Evolutionary conservation across 2,797 vertebrate genomes (phyloP).

Genomic region (Crenuchus spilurus): DNA sequence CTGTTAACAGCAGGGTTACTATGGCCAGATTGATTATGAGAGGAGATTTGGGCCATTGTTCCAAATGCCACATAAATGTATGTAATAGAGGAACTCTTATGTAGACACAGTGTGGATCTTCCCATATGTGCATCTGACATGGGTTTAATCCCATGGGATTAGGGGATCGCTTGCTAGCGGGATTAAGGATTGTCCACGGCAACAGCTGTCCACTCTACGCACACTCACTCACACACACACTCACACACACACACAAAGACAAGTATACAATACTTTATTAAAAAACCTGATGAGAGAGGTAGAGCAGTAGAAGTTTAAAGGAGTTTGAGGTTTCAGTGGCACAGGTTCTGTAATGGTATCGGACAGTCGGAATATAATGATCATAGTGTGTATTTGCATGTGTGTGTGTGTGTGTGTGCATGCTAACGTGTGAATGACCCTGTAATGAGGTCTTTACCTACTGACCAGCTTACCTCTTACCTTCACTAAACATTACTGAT

Average conservation of each 20-base stretch:
- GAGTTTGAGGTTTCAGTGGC: slow-evolving; percentile 30
- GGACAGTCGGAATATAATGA: too few species aligned
- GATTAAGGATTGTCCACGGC: slow-evolving; percentile 55
- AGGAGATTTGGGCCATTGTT: neutral
- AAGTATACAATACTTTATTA: slow-evolving; percentile 52
- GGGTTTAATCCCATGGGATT: slow-evolving; percentile 77
- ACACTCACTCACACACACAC: slow-evolving; percentile 40
- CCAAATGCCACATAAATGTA: neutral
- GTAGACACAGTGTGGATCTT: slow-evolving; percentile 15
- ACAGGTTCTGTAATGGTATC: slow-evolving; percentile 54
- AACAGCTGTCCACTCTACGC: slow-evolving; percentile 58
- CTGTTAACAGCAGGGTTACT: neutral
- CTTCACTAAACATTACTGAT: slow-evolving; percentile 35
- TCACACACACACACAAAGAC: slow-evolving; percentile 36
- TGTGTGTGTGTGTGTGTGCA: slow-evolving; percentile 32
- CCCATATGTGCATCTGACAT: slow-evolving; percentile 59
- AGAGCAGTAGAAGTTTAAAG: slow-evolving; percentile 5
- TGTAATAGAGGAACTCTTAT: slow-evolving; percentile 4
- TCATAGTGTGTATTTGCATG: neutral
- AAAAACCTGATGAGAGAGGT: neutral
- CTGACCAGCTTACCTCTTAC: slow-evolving; percentile 43
- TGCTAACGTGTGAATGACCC: slow-evolving; percentile 1
- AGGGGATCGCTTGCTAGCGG: slow-evolving; percentile 68
- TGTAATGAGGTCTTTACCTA: slow-evolving; percentile 66
- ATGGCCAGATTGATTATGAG: neutral